A percentile compares a stretch with the other conserved stretches of the same genome.
These are phyloP conservation scores for Gymnothorax reevesii DNA, from an alignment of 2,797 vertebrate species.

Conservation along the genomic window DNA sequence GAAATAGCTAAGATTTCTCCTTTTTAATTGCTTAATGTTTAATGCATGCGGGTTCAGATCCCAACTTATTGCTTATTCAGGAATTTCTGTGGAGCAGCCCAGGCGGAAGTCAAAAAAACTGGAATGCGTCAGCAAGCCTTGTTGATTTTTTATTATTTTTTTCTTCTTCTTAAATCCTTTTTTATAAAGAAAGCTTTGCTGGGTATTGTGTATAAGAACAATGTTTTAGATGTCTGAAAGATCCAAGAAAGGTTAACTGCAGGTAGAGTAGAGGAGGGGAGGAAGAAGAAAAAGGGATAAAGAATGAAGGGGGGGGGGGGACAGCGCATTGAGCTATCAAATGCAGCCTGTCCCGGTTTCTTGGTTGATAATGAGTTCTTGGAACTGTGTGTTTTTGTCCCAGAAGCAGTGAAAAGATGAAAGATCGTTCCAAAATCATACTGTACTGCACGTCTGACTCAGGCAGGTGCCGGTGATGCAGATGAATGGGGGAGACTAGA, in stretches of 20 bases:
- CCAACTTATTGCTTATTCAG: conserved; percentile 45
- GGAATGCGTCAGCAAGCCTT: conserved; percentile 33
- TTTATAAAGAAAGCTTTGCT: conserved; percentile 39
- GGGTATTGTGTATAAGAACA: conserved; percentile 38
- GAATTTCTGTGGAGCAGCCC: conserved; percentile 31
- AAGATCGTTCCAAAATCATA: conserved; percentile 80
- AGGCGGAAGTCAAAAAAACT: conserved; percentile 30
- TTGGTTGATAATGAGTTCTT: conserved; percentile 86
- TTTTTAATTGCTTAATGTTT: conserved; percentile 57
- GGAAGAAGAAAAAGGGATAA: conserved; percentile 43
- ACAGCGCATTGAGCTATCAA: conserved; percentile 59
- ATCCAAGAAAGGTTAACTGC: conserved; percentile 69
- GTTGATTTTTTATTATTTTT: conserved; percentile 26
- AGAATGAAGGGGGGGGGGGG: not conserved
- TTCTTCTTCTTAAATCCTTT: conserved; percentile 30
- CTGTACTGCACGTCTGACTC: conserved; percentile 80
- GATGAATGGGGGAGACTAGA: conserved; percentile 95
- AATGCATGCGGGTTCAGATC: conserved; percentile 50
- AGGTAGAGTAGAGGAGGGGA: conserved; percentile 46
- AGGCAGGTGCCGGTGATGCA: conserved; percentile 98
- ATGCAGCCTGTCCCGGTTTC: conserved; percentile 73
- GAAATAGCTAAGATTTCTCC: conserved; percentile 43
- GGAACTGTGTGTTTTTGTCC: conserved; percentile 70
- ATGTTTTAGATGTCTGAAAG: conserved; percentile 61
- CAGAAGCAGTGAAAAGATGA: conserved; percentile 80